Evolutionary conservation across 2,888 invertebrate species (phyloP).

Genomic region (Drosophila testacea): DNA sequence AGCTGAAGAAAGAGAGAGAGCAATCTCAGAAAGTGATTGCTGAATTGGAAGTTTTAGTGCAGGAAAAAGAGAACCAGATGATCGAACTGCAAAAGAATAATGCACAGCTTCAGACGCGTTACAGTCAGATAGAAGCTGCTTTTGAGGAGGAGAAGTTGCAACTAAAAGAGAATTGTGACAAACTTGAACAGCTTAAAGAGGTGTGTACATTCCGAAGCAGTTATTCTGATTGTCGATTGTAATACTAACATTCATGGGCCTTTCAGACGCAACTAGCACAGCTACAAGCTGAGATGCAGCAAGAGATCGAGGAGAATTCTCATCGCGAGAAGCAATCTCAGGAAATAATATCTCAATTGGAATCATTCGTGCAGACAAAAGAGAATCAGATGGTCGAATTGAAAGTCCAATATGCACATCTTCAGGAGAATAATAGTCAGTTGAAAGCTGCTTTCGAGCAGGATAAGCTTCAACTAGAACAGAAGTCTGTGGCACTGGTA

Average conservation of each 20-base stretch:
- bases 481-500: neutral
- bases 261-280: neutral
- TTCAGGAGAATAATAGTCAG: neutral
- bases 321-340: neutral
- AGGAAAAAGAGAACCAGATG: neutral
- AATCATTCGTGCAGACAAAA: neutral
- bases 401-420: neutral
- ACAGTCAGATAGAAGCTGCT: neutral
- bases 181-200: neutral
- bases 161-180: neutral
- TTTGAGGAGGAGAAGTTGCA: neutral
- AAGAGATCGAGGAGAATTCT: neutral
- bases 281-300: neutral
- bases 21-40: neutral
- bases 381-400: neutral
- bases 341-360: neutral
- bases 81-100: neutral
- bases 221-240: neutral
- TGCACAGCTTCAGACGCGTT: neutral
- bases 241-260: too few relatives aligned
- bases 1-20: neutral
- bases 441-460: neutral
- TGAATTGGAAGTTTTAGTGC: neutral
- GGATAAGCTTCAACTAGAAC: neutral
- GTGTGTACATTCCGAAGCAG: neutral